phyloP scores from a whole-genome alignment of 1,140 invertebrate genomes.

The Trichonephila clavipes region DNA sequence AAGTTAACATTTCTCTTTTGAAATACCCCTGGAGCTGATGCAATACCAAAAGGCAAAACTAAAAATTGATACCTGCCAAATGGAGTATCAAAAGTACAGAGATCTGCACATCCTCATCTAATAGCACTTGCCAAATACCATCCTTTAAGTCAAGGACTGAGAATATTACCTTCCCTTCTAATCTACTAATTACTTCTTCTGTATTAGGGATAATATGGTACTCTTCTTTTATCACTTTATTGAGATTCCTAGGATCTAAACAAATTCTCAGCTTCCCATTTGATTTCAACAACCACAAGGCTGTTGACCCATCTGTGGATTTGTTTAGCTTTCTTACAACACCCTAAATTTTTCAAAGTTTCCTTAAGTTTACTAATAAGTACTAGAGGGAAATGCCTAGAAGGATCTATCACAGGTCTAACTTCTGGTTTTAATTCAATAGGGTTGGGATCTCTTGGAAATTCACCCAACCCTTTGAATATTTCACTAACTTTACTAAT shows the following conservation, averaged over 20 bases:
- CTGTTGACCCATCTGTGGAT: slow-evolving; percentile 78
- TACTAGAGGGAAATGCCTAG: slow-evolving; percentile 52
- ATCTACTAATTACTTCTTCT: slow-evolving; percentile 56
- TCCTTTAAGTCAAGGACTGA: background rate
- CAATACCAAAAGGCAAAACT: slow-evolving; percentile 82
- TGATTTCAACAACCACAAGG: slow-evolving; percentile 39
- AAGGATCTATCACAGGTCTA: slow-evolving; percentile 62
- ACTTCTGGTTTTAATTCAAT: background rate
- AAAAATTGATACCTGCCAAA: slow-evolving; percentile 80
- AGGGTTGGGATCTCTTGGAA: no score
- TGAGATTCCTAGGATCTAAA: slow-evolving; percentile 79
- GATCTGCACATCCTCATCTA: slow-evolving; percentile 33
- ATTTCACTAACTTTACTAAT: no score
- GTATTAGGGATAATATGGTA: slow-evolving; percentile 2
- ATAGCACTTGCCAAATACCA: slow-evolving; percentile 49
- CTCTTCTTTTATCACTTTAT: slow-evolving; percentile 77
- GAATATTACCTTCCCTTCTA: slow-evolving; percentile 50
- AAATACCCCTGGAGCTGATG: slow-evolving; percentile 80
- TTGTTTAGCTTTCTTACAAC: slow-evolving; percentile 79
- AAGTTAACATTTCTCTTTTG: slow-evolving; percentile 26
- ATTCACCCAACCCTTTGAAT: no score
- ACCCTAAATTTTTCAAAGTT: slow-evolving; percentile 77
- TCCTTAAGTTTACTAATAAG: slow-evolving; percentile 65
- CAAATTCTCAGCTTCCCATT: slow-evolving; percentile 76
- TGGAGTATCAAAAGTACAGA: slow-evolving; percentile 73